Conservation (phyloP, 2,113 vertebrate genomes). For the Phycodurus eques region DNA sequence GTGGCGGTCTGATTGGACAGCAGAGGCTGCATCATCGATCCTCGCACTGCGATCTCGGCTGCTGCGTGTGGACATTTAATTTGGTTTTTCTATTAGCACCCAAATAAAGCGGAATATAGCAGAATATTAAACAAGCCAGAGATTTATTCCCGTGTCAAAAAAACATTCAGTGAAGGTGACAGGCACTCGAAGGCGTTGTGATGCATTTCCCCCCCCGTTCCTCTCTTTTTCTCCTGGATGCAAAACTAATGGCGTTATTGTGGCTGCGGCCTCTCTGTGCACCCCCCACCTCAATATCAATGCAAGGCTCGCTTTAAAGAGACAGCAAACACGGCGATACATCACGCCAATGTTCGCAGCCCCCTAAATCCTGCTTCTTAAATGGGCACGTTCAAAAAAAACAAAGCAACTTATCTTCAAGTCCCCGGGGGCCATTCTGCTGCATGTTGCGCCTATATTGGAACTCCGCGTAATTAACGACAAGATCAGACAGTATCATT, state of each 20-base stretch:
- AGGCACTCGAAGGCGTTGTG: conserved; percentile 95
- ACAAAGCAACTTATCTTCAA: conserved; percentile 80
- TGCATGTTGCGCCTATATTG: conserved; percentile 80
- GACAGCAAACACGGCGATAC: conserved; percentile 94
- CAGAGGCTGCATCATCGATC: conserved; percentile 99
- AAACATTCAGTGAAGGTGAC: conserved; percentile 94
- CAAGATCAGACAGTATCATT: conserved; percentile 99
- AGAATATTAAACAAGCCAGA: conserved; percentile 98
- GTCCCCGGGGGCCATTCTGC: conserved; percentile 84
- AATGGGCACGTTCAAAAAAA: conserved; percentile 88
- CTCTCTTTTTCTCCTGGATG: conserved; percentile 86
- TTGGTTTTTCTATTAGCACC: conserved; percentile 99
- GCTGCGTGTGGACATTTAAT: conserved; percentile 94
- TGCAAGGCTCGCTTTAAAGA: conserved; percentile 95
- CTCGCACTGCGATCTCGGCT: conserved; percentile 98
- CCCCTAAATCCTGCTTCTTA: conserved; percentile 98
- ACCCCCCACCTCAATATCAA: conserved; percentile 92
- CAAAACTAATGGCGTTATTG: conserved; percentile 90
- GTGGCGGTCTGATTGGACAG: conserved; percentile 99
- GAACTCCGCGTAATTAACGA: conserved; percentile 99
- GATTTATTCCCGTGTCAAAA: conserved; percentile 99
- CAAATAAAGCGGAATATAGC: conserved; percentile 99
- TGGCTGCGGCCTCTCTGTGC: conserved; percentile 87
- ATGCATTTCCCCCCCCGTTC: conserved; percentile 82
- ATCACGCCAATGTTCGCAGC: conserved; percentile 92